Base-by-base conservation (phyloP, 2,797 vertebrate genomes). In the Phyllotis vaccarum region DNA sequence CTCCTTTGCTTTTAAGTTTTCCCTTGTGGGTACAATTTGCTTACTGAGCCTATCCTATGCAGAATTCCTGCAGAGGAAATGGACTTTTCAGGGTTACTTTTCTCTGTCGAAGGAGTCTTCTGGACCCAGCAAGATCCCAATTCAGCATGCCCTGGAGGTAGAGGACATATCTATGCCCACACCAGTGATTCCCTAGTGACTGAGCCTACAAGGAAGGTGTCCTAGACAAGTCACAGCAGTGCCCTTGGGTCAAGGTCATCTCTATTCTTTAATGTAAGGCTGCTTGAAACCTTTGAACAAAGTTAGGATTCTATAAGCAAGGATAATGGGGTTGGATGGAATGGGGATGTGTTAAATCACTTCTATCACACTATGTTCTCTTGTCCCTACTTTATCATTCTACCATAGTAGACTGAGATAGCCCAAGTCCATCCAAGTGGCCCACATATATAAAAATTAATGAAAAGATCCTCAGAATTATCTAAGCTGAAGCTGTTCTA, bases 1-100 rank as follows among this genome's bases (percentile, higher is more conserved):
- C 40, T 54, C 22, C 62, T 86, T 70, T 75, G 6, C 92, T 85
- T 86, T 54, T 86, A 68, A 79, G 7, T 83, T 93, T 81, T 93
- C n/a, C 29, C 17, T 82, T 46, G 54, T 5, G 21, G 60, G 29
- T 34, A 79, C 19, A 91, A 66, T 52, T 89, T 64, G n/a, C 11
- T 58, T 40, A 3, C 70, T 87, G 31, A 3, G 12, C 1, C 60
- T 68, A 29, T 43, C 1, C 60, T 68, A 29, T 49, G 40, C 14
- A 62, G 10, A 91, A 31, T 93, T 93, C 6, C 22, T 75, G 54
- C 56, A 91, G 3, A 88, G 17, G 76, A 70, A 82, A 80, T 6
- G 24, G 16, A 90, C 5, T 78, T 79, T 49, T 13, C 21, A 79
- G 17, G 3, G 40, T 27, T n/a, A 56, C 16, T 91, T 93, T 87